Conservation (phyloP, 53 echinoderm and acorn worm genomes). For the Arbacia lixula region DNA sequence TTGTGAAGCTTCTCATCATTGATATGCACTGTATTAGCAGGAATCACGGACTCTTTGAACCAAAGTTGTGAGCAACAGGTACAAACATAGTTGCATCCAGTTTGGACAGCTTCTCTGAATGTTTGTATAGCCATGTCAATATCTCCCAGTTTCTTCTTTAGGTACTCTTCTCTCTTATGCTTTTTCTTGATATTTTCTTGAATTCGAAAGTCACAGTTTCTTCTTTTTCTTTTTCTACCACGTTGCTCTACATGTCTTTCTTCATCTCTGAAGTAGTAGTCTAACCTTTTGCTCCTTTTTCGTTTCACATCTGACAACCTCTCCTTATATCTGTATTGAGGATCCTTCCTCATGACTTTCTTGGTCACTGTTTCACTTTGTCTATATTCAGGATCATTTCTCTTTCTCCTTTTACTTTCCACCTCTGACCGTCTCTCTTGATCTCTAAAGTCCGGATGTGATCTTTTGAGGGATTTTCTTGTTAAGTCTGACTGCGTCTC, state of each 20-base stretch:
- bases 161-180: constrained; percentile 17
- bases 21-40: constrained; percentile 29
- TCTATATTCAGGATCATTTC: no score
- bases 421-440: no score
- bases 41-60: constrained; percentile 51
- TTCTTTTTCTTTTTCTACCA: constrained; percentile 18
- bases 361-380: no score
- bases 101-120: constrained; percentile 39
- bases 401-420: no score
- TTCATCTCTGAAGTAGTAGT: constrained; percentile 6
- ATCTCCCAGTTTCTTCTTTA: constrained; percentile 24
- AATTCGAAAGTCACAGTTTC: constrained; percentile 16
- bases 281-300: constrained; percentile 28
- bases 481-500: no score
- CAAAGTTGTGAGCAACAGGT: constrained; percentile 54
- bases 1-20: constrained; percentile 31
- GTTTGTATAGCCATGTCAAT: constrained; percentile 32
- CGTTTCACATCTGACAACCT: constrained; percentile 6
- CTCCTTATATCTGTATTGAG: constrained; percentile 15
- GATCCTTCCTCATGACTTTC: neutral
- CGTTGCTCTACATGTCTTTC: constrained; percentile 29
- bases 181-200: constrained; percentile 26
- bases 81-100: constrained; percentile 49
- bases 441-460: no score
- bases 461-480: no score